A percentile compares a stretch with the other conserved stretches of the same genome.
Conservation (phyloP, 2,888 invertebrate species). For the Ornithoptera priamus region DNA sequence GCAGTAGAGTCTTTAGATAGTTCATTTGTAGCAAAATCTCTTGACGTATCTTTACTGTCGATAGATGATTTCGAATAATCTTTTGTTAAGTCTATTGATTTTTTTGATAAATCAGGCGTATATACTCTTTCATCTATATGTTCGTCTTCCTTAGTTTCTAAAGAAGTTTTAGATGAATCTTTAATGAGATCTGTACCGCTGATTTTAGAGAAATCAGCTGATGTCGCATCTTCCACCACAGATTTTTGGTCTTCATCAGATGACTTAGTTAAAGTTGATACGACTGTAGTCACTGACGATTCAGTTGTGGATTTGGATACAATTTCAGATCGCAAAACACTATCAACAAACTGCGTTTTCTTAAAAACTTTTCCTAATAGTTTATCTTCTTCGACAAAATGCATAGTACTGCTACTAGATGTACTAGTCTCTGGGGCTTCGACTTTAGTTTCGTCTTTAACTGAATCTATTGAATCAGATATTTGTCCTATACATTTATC, state of each 20-base stretch:
- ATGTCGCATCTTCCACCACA: slow-evolving; percentile 69
- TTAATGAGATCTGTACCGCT: slow-evolving; percentile 71
- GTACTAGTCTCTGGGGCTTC: slow-evolving; percentile 39
- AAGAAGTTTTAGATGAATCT: slow-evolving; percentile 69
- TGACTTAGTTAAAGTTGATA: slow-evolving; percentile 71
- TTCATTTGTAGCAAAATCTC: slow-evolving; percentile 75
- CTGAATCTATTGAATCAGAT: slow-evolving; percentile 37
- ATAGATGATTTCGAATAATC: slow-evolving; percentile 76
- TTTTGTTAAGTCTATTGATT: slow-evolving; percentile 71
- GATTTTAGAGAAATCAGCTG: slow-evolving; percentile 72
- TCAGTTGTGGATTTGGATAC: slow-evolving; percentile 75
- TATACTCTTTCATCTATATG: slow-evolving; percentile 58
- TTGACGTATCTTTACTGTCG: slow-evolving; percentile 74
- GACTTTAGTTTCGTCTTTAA: slow-evolving; percentile 35
- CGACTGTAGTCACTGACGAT: slow-evolving; percentile 71
- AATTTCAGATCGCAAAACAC: slow-evolving; percentile 56
- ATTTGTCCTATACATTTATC: slow-evolving; percentile 50
- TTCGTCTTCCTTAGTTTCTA: slow-evolving; percentile 68
- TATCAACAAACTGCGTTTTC: slow-evolving; percentile 60
- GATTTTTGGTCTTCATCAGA: slow-evolving; percentile 74
- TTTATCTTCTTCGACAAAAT: slow-evolving; percentile 45
- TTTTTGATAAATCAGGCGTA: slow-evolving; percentile 73
- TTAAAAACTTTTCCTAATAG: slow-evolving; percentile 48
- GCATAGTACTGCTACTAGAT: slow-evolving; percentile 44
- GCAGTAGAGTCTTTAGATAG: slow-evolving; percentile 75